Evolutionary conservation across 1,140 invertebrate species (phyloP), one percentile per base, ranked within the genome.

Genomic region (Callitettix versicolor): DNA sequence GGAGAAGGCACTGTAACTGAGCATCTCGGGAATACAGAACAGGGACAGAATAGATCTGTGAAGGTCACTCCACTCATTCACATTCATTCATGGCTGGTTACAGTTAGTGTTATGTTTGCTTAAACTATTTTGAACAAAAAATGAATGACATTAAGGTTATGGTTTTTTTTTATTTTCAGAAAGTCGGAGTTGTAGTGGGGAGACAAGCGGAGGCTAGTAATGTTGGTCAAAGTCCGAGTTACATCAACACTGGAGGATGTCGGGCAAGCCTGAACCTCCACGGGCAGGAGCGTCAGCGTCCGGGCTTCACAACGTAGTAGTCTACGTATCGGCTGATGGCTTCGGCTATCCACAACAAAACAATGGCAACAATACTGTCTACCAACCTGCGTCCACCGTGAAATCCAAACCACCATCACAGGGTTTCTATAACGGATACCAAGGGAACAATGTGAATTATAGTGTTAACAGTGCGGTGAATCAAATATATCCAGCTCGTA

Each of bases 311-410:
- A 72, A 72, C 69, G 71, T 73, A 56, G 66, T 73, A 66, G 71
- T 73, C 33, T 73, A 71, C 58, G 70, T 73, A 42, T 73, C 71
- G 5, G 69, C 69, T 61, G 71, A 70, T 57, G 69, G 70, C 62
- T 69, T 71, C 58, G 68, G 38, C 44, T 40, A 40, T 40, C 14
- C 38, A 4, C 53, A 47, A 5, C 14, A 42, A 5, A 18, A 21
- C n/a, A 40, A 38, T 21, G 26, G 43, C 43, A 43, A 43, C 15
- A 20, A 6, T 14, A 43, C 34, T 22, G 21, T 26, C 7, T 55
- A 55, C 53, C 44, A 15, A 43, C 42, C 43, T 36, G 15, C 42
- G 53, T 15, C 42, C 33, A n/a, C 42, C 43, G 53, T 48, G 43
- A 48, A 47, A 36, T 36, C 38, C 5, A 22, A 48, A 30, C 43